Evolutionary conservation across 2,797 vertebrate genomes (phyloP), one percentile per base, ranked within the genome.

Genomic region (Rhodeus uyekii): DNA sequence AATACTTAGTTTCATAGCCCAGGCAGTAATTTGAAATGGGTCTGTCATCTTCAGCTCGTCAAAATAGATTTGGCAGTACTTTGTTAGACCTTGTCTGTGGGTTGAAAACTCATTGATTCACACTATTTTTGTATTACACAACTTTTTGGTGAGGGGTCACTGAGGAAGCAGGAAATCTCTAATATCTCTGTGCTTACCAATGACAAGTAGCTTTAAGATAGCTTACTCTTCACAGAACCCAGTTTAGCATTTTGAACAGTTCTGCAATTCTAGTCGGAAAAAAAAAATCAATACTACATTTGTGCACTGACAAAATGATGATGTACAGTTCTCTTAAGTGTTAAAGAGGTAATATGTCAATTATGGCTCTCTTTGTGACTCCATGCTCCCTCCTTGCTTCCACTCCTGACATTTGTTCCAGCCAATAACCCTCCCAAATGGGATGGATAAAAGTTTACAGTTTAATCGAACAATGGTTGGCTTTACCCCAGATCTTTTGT

Each of bases 101-200:
- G 91, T 87, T 90, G 91, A 78, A 72, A 69, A 72, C 72, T 64
- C 75, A 81, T 71, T 58, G 36, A 84, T 39, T 80, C 73, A 61
- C 68, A 68, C 60, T 89, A 94, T 92, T 95, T 94, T 95, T 94
- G 92, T 91, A 91, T 90, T 93, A 87, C 91, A 84, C 91, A 93
- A 93, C 89, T 80, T 87, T 64, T 88, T 89, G 90, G 91, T 91
- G 87, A 91, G 92, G 89, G 92, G 83, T 88, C 90, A 89, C 90
- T 86, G 91, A 91, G 76, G 88, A 91, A 93, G 92, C 89, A 90
- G 91, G 84, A 91, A 72, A 87, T 87, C 84, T 88, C 87, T 89
- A 90, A 90, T 90, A 39, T 50, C 67, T 78, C n/a, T 61, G 38
- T 36, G 22, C 74, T 24, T 32, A 53, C 22, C 50, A 29, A 24